Evolutionary conservation across 1,140 invertebrate genomes (phyloP), one percentile per base, ranked within the genome.

Genomic region (Nasonia longicornis): DNA sequence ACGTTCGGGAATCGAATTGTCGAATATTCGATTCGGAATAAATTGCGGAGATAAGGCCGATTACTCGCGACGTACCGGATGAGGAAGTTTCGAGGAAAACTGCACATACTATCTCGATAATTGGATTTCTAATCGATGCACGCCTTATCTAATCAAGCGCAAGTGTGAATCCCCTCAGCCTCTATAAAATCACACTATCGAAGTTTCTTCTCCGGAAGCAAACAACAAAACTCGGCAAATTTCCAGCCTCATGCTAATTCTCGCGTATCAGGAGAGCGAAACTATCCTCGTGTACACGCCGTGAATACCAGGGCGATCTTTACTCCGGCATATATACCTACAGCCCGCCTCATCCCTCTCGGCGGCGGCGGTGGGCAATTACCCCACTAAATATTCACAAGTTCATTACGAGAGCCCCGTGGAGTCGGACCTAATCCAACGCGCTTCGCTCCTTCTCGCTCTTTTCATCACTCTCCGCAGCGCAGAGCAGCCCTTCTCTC

Each of bases 371-470:
- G 87, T 86, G 87, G 87, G 86, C 88, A 90, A 90, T 90, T 90
- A 90, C 88, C 87, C 83, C 86, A 88, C 88, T 90, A 90, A 90
- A 90, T 90, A 90, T 90, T 90, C 89, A 90, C 88, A 89, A 90
- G 89, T 90, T 90, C 89, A 89, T 90, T 90, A 90, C 88, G 88
- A 88, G 86, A 74, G 58, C 58, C 42, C 14, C 38, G 52, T 85
- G 31, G 84, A 89, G 88, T 86, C 87, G 85, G 84, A 88, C 83
- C 83, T 79, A 42, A 77, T 79, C 71, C 70, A 52, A 35, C 72
- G 42, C 38, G 63, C 83, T 79, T 67, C 45, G 66, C 66, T 81
- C 80, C 58, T 79, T 83, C 84, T 83, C 82, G 77, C 83, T 87
- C 85, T 86, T 83, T 85, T 83, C 79, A 81, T 80, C 63, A 71